Percentiles rank a stretch among this genome's conserved stretches.
phyloP scores from a whole-genome alignment of 2,113 vertebrate species.

The Chaetodon trifascialis region DNA sequence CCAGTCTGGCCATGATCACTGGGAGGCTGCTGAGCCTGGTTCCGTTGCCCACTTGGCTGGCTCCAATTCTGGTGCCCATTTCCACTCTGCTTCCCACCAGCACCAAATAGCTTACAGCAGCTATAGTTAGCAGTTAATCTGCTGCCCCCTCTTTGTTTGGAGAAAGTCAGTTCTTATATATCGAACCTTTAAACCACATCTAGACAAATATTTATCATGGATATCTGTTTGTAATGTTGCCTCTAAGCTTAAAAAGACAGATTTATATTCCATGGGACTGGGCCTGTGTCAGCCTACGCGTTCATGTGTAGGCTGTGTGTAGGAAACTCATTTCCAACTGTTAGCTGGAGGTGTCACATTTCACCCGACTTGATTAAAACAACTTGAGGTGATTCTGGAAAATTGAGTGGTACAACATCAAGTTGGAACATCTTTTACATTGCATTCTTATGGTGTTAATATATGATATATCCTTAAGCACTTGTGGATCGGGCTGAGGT shows the following conservation, averaged over 20 bases:
- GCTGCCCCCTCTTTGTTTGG: too few species aligned
- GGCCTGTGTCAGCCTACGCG: not conserved
- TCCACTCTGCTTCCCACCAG: too few species aligned
- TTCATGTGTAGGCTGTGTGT: not conserved
- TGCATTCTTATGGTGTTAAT: constrained; percentile 27
- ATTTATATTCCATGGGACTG: not conserved
- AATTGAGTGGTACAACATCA: constrained; percentile 9
- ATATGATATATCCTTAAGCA: constrained; percentile 54
- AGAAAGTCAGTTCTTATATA: too few species aligned
- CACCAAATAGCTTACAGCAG: too few species aligned
- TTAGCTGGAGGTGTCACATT: constrained; percentile 16
- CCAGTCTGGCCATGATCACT: too few species aligned
- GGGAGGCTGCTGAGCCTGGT: too few species aligned
- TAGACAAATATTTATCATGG: constrained; percentile 1
- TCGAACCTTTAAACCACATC: not conserved
- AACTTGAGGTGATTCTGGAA: constrained; percentile 25
- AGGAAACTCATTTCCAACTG: constrained; percentile 1
- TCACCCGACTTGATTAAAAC: constrained; percentile 33
- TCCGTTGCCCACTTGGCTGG: too few species aligned
- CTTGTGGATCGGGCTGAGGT: constrained; percentile 75
- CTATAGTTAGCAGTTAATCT: too few species aligned
- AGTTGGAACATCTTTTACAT: constrained; percentile 38
- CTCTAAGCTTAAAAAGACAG: not conserved
- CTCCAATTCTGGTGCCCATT: too few species aligned
- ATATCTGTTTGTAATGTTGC: not conserved